Percentiles rank a stretch among this genome's conserved stretches.
These are phyloP conservation scores for Tringa solitaria DNA, from an alignment of 2,113 vertebrate species.

Conservation along the genomic window DNA sequence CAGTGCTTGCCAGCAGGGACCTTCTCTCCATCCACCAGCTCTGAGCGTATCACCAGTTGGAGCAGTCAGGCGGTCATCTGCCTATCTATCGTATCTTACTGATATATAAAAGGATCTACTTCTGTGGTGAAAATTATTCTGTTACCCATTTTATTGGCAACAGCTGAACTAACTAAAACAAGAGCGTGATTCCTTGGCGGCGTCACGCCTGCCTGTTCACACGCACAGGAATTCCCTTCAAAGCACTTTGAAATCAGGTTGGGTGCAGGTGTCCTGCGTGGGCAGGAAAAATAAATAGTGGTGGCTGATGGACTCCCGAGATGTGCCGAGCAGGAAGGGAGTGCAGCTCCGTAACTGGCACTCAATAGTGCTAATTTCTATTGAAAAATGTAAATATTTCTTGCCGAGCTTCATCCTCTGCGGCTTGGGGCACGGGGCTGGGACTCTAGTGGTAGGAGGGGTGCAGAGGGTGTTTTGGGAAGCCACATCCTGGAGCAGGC, in stretches of 20 bases:
- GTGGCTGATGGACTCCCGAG: not conserved
- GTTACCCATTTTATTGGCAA: not conserved
- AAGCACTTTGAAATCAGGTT: not conserved
- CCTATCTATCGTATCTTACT: not conserved
- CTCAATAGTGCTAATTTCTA: not conserved
- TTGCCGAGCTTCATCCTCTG: not conserved
- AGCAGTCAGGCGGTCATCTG: not conserved
- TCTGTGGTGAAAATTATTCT: not conserved
- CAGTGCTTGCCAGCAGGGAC: accelerated
- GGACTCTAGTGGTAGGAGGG: not conserved
- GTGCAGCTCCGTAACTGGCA: not conserved
- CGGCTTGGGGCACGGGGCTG: not conserved
- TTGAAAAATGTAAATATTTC: not conserved
- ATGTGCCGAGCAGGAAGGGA: not conserved
- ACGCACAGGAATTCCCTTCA: not conserved
- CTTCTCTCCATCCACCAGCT: not conserved
- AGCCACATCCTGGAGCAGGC: not conserved
- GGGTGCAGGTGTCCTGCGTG: not conserved
- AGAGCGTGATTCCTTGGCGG: not conserved
- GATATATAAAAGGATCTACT: not conserved
- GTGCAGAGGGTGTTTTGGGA: not conserved
- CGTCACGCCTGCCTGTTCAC: not conserved
- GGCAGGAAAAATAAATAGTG: not conserved
- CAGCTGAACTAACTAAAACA: not conserved
- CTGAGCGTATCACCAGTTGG: accelerated